Percentiles rank a stretch among this genome's conserved stretches.
Evolutionary conservation across 37 sponge, comb jelly and placozoan species (phyloP).

Genomic region (Diacarnus erythraeanus): DNA sequence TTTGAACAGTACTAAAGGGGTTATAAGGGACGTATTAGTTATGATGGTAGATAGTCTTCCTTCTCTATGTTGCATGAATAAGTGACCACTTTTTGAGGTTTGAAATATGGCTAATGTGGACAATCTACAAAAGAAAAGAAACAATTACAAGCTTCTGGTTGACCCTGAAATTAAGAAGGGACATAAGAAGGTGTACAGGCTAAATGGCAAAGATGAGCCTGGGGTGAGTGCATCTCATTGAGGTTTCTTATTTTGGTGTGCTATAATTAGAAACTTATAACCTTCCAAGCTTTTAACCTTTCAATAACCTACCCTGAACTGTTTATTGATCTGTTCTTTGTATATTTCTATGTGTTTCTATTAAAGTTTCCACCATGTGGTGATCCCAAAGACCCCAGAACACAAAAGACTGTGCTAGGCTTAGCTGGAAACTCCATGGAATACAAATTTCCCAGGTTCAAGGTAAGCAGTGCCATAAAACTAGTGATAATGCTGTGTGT

Average conservation of each 20-base stretch:
- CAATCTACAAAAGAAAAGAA: constrained; percentile 54
- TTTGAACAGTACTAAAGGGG: background rate
- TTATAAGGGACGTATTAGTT: background rate
- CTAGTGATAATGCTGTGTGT: background rate
- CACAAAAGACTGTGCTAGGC: constrained; percentile 72
- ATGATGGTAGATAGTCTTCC: background rate
- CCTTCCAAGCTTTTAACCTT: constrained; percentile 11
- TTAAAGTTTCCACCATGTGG: constrained; percentile 59
- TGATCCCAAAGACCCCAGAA: constrained; percentile 60
- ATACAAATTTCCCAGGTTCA: constrained; percentile 64
- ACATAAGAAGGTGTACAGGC: constrained; percentile 71
- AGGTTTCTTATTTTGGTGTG: constrained; percentile 5
- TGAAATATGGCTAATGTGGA: constrained; percentile 32
- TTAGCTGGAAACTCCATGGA: constrained; percentile 32
- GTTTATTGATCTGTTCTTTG: background rate
- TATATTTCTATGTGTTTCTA: background rate
- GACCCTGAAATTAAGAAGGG: constrained; percentile 82
- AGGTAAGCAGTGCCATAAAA: constrained; percentile 36
- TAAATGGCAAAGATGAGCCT: constrained; percentile 62
- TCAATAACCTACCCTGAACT: background rate
- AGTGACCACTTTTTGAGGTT: background rate
- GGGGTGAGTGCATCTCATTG: constrained; percentile 70
- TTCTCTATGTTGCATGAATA: background rate
- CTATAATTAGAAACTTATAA: constrained; percentile 42
- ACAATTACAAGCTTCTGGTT: constrained; percentile 80